phyloP scores from a whole-genome alignment of 2,888 invertebrate genomes.

The Cosmopolites sordidus region DNA sequence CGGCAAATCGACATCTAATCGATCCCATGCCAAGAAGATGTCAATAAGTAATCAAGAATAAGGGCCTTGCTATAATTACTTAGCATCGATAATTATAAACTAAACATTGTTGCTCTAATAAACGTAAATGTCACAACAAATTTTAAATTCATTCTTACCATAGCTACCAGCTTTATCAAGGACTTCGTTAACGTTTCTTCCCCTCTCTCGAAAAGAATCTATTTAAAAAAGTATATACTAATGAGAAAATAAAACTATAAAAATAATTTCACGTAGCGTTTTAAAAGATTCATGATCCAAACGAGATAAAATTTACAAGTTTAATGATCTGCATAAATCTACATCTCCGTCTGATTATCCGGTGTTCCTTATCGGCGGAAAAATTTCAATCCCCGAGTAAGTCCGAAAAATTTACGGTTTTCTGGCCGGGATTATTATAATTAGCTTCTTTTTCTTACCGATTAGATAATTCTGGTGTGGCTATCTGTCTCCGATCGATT shows the following conservation, averaged over 20 bases:
- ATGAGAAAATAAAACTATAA: constrained; percentile 6
- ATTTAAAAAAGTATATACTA: constrained; percentile 1
- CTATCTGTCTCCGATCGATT: background rate
- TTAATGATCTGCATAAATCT: constrained; percentile 22
- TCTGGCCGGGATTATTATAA: constrained; percentile 2
- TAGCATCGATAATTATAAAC: no score
- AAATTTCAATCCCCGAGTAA: constrained; percentile 9
- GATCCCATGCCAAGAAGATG: no score
- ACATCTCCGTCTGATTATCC: constrained; percentile 16
- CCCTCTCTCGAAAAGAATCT: background rate
- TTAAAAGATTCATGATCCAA: constrained; percentile 11
- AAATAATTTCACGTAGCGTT: constrained; percentile 4
- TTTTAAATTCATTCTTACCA: no score
- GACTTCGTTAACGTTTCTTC: background rate
- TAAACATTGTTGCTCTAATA: no score
- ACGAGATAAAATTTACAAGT: constrained; percentile 21
- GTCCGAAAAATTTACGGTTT: constrained; percentile 9
- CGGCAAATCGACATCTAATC: no score
- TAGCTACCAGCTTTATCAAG: background rate
- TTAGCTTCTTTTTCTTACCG: background rate
- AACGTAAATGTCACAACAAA: no score
- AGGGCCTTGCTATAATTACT: no score
- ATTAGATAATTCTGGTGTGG: background rate
- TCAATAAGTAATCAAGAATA: no score
- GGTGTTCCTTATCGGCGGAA: constrained; percentile 12